These are phyloP conservation scores for Isaurus tuberculatus DNA, from an alignment of 92 coral and sea anemone genomes.

Conservation along the genomic window DNA sequence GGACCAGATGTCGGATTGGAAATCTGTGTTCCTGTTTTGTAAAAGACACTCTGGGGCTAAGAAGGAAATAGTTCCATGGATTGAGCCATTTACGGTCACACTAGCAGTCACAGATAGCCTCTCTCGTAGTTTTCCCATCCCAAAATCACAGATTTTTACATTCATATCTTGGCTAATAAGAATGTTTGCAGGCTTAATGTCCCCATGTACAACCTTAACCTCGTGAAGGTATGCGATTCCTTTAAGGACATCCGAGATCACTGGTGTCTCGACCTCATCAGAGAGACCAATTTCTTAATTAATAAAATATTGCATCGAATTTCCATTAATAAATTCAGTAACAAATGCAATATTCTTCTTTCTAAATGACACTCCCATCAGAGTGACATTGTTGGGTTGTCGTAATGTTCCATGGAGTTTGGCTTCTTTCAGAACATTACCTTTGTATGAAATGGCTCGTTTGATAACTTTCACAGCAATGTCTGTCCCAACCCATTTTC, in stretches of 20 bases:
- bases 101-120: slow-evolving; percentile 52
- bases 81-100: slow-evolving; percentile 39
- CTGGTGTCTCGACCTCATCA: slow-evolving; percentile 17
- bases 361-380: slow-evolving; percentile 55
- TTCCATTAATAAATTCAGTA: slow-evolving; percentile 55
- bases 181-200: slow-evolving; percentile 64
- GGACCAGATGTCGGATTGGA: slow-evolving; percentile 58
- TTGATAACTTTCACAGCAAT: slow-evolving; percentile 50
- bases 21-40: slow-evolving; percentile 16
- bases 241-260: slow-evolving; percentile 42
- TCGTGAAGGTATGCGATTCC: slow-evolving; percentile 64
- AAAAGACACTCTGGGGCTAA: slow-evolving; percentile 57
- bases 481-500: slow-evolving; percentile 54
- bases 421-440: slow-evolving; percentile 40
- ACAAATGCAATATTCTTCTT: slow-evolving; percentile 59
- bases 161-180: slow-evolving; percentile 49
- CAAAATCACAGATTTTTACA: slow-evolving; percentile 68
- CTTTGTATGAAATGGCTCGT: slow-evolving; percentile 39
- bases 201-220: slow-evolving; percentile 59
- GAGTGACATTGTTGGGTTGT: slow-evolving; percentile 60
- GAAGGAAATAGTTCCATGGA: slow-evolving; percentile 55
- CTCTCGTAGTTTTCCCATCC: slow-evolving; percentile 51
- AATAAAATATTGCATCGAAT: slow-evolving; percentile 56
- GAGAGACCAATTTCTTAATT: slow-evolving; percentile 53
- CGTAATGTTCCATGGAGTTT: slow-evolving; percentile 40